Evolutionary conservation across 2,888 invertebrate species (phyloP), one percentile per base, ranked within the genome.

Genomic region (Dasysyrphus albostriatus): DNA sequence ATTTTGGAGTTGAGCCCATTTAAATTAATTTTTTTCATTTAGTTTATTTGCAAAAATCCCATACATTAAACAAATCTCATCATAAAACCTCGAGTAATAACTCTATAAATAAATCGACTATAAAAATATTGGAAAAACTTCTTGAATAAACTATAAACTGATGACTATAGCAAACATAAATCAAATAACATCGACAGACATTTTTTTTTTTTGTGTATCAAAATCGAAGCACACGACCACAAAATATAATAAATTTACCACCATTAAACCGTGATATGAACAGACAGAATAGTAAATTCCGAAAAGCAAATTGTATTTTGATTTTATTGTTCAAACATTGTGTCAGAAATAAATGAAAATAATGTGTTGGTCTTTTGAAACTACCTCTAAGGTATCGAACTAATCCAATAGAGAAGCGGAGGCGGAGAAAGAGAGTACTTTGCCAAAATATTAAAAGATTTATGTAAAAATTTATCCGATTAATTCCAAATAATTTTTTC

Each of bases 241-340:
- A 24, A 42, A 59, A 39, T 42, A 61, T 42, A 42, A 61, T 24
- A 61, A 42, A 61, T 61, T 61, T 42, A 19, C 16, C 16, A 12
- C 14, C 24, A 61, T 39, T 24, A 39, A 61, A 61, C 24, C 61
- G 39, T 39, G 14, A 61, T 61, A 61, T 61, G 42, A 61, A 61
- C 39, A 24, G 61, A 42, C 61, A 42, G 42, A 42, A 61, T 61
- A 61, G 42, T 61, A 61, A 61, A 61, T 61, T 39, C 14, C 6
- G 19, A 19, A 39, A 61, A 39, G 4, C 59, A 61, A 61, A 61
- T 61, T 61, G 59, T 61, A 61, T 61, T 61, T 61, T 61, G 61
- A 61, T 61, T 61, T 61, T 61, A 61, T 42, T 42, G 61, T 61
- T 61, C 39, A 39, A 61, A 59, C 39, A 59, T 59, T 39, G 39